Evolutionary conservation across 2,888 invertebrate genomes (phyloP).

Genomic region (Spodoptera picta): DNA sequence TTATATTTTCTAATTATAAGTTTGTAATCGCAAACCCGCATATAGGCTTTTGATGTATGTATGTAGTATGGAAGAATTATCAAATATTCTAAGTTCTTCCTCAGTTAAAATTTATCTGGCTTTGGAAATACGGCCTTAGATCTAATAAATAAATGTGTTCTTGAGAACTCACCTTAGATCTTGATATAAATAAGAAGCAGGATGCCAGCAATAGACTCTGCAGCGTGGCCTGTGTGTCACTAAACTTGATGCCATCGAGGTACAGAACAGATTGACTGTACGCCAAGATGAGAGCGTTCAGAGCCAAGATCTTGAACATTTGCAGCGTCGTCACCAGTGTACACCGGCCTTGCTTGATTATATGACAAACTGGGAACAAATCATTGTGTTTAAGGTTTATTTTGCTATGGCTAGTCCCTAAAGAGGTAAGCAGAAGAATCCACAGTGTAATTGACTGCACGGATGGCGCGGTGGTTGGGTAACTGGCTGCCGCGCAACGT

Average conservation of each 20-base stretch:
- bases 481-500: no score
- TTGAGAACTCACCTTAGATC: constrained; percentile 94
- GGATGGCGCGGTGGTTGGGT: no score
- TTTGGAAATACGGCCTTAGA: no score
- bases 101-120: no score
- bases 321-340: constrained; percentile 99
- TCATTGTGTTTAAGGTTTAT: background rate
- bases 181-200: constrained; percentile 99
- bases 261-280: constrained; percentile 99
- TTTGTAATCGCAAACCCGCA: no score
- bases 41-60: no score
- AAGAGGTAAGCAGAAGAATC: no score
- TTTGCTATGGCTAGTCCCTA: no score
- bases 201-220: constrained; percentile 98
- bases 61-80: no score
- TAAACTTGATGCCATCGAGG: constrained; percentile 98
- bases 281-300: constrained; percentile 98
- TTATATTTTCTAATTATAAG: no score
- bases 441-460: no score
- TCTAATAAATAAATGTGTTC: background rate
- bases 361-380: constrained; percentile 95
- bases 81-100: no score
- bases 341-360: constrained; percentile 99
- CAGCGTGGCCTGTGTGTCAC: constrained; percentile 98
- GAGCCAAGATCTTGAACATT: constrained; percentile 99